Evolutionary conservation across 1,140 invertebrate genomes (phyloP), one percentile per base, ranked within the genome.

Genomic region (Apis florea): DNA sequence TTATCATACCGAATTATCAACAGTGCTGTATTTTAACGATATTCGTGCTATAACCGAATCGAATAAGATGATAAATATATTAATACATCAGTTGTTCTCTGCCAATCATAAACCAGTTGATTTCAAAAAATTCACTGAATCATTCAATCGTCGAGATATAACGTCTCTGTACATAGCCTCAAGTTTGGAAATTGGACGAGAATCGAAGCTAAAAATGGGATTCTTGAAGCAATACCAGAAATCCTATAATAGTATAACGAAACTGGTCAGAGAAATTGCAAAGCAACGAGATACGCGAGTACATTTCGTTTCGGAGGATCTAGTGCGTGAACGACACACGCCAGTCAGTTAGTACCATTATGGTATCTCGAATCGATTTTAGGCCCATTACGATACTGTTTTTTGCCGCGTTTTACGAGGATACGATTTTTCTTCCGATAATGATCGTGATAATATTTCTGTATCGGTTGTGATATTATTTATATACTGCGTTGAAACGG

Each of bases 291-390:
- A 67, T 67, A 67, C 11, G 21, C 21, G 21, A n/a, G 17, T 56
- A 15, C 49, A 66, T 61, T 49, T 40, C 61, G n/a, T 76, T 76
- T 59, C 53, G 49, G 59, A n/a, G 54, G 59, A 83, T 83, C 82
- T 83, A 53, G 70, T 74, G 59, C 79, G 69, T 58, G 83, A 86
- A 61, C 58, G 69, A 64, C 13, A 85, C 68, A 67, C 75, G 71
- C 17, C 31, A 40, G 31, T 40, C 31, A 5, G 75, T 24, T 54
- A n/a, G 21, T 31, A 26, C n/a, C 54, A 54, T 82, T 59, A 75
- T 85, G 59, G 13, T 72, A 79, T 80, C 53, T 63, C 67, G 47
- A 31, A 12, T 47, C 53, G 68, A 63, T 76, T 82, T 76, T 61
- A 77, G 21, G 1, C 19, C 2, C 53, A 0, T n/a, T 40, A 10